Conservation (phyloP, 2,888 invertebrate species). For the Nezara viridula region DNA sequence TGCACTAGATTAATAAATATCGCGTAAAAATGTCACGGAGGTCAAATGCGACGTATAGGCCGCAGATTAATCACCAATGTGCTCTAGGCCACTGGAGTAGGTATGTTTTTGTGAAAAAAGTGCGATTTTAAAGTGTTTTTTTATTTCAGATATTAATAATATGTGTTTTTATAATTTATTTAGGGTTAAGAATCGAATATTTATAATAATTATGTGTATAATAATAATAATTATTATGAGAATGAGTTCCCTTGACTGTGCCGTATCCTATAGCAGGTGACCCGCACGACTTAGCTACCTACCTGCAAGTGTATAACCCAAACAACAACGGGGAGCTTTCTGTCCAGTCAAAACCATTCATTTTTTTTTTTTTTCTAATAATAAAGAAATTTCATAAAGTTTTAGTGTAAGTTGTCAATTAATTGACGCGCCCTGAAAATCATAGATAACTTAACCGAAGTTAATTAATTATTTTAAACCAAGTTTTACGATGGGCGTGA, state of each 20-base stretch:
- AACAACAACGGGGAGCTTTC: constrained; percentile 23
- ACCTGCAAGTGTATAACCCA: constrained; percentile 52
- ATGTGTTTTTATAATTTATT: not conserved
- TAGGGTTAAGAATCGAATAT: not conserved
- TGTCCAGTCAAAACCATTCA: too few relatives aligned
- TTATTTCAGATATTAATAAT: not conserved
- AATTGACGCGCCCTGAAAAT: not conserved
- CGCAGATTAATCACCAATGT: too few relatives aligned
- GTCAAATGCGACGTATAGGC: too few relatives aligned
- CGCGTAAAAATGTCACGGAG: too few relatives aligned
- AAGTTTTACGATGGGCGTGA: too few relatives aligned
- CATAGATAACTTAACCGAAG: too few relatives aligned
- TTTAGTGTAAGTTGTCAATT: not conserved
- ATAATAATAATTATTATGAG: not conserved
- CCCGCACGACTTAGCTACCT: constrained; percentile 54
- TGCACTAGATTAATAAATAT: too few relatives aligned
- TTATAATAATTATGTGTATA: not conserved
- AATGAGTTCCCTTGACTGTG: not conserved
- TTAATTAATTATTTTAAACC: too few relatives aligned
- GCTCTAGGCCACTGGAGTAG: too few relatives aligned
- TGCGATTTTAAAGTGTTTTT: too few relatives aligned
- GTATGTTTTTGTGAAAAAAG: too few relatives aligned
- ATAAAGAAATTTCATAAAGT: not conserved
- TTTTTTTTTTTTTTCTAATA: not conserved
- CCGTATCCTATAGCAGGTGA: constrained; percentile 39